Conservation (phyloP, 1,140 invertebrate species). For the Bombus vancouverensis region DNA sequence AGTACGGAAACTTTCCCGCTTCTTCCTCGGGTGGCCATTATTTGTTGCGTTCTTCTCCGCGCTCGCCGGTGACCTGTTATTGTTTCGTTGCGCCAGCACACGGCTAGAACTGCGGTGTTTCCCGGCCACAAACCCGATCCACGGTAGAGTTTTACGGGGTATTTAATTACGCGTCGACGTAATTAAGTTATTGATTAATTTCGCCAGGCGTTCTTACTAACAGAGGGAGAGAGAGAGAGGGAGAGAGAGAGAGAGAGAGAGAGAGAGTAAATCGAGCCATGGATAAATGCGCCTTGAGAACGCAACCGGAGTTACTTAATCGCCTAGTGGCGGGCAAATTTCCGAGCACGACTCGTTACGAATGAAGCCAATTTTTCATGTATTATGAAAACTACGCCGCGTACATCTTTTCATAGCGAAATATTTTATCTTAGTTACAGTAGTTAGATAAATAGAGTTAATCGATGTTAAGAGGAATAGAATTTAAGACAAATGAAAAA, state of each 20-base stretch:
- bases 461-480: neutral
- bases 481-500: neutral
- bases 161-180: constrained; percentile 19
- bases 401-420: neutral
- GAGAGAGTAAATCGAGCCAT: neutral
- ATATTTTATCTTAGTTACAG: neutral
- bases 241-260: neutral
- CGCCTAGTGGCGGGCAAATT: neutral
- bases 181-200: constrained; percentile 34
- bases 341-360: neutral
- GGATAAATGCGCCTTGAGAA: neutral
- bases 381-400: neutral
- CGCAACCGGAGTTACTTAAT: neutral
- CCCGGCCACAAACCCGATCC: neutral
- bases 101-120: neutral
- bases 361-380: neutral
- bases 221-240: neutral
- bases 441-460: neutral
- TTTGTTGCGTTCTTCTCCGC: neutral
- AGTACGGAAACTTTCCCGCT: neutral
- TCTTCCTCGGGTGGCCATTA: neutral
- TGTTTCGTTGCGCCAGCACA: neutral
- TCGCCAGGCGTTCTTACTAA: neutral
- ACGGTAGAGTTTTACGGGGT: neutral
- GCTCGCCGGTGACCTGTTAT: neutral